Base-by-base conservation (phyloP, 2,113 vertebrate species). In the Tachuris rubrigastra region DNA sequence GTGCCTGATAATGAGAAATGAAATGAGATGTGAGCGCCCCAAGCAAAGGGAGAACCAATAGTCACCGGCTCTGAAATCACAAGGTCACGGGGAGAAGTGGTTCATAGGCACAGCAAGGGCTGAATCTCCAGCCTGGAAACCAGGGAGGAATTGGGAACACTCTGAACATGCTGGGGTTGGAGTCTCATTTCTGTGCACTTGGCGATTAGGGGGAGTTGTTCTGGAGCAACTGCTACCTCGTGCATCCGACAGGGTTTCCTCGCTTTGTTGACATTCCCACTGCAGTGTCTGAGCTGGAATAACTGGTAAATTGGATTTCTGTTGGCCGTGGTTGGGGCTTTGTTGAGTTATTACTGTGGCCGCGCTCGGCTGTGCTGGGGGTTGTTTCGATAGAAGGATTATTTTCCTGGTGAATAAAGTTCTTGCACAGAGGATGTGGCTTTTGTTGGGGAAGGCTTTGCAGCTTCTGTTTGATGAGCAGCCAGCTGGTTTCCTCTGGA, bases 11-110 rank as follows among this genome's bases (percentile, higher is more conserved):
- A 84, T 76, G 92, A 92, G 68, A 33, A 62, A 42, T 12, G 72
- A 86, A 75, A 91, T 71, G 89, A 92, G 85, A 56, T 28, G 87
- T 25, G 84, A 82, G 88, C 6, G 55, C 85, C 91, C 88, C 75
- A 41, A 85, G 91, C 85, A 39, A 69, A 60, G 89, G 66, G 24
- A 79, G 77, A 55, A 27, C 53, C 78, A 63, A 44, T 30, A 72
- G 44, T 49, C 53, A 23, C 86, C 68, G 69, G 83, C 55, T 6
- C 58, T 42, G 68, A 17, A 56, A 67, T 47, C 56, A 2, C 78
- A 89, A 90, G 89, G 90, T 77, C 79, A 62, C 5, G 2, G 63
- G 78, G 73, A 81, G 47, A 63, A 59, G 13, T 22, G 49, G 52
- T 14, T 76, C 12, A 2, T 4, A 33, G 68, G 7, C 53, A 42